phyloP scores from a whole-genome alignment of 2,113 vertebrate species.

The Notothenia coriiceps region DNA sequence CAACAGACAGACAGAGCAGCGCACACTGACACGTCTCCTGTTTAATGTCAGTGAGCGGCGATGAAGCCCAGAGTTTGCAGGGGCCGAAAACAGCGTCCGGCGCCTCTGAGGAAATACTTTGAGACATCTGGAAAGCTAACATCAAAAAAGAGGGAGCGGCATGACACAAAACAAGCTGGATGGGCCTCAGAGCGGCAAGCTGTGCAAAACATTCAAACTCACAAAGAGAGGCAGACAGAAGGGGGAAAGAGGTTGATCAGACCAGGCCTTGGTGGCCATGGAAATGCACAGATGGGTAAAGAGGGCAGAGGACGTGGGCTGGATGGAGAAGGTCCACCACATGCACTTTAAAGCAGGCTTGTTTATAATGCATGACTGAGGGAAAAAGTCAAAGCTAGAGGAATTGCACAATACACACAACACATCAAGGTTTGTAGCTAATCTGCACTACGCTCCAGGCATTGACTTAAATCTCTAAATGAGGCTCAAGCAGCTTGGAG shows the following conservation, averaged over 20 bases:
- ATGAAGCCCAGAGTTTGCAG: constrained; percentile 70
- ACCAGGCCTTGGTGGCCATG: constrained; percentile 61
- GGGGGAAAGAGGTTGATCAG: constrained; percentile 54
- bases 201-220: constrained; percentile 76
- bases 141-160: constrained; percentile 71
- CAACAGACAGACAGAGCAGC: constrained; percentile 61
- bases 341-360: constrained; percentile 54
- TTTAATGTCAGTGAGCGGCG: constrained; percentile 77
- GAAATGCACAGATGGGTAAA: constrained; percentile 57
- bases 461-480: constrained; percentile 56
- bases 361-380: constrained; percentile 59
- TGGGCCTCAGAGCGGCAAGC: constrained; percentile 75
- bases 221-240: constrained; percentile 56
- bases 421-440: constrained; percentile 9
- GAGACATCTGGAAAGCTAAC: constrained; percentile 82
- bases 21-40: constrained; percentile 68
- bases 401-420: constrained; percentile 25
- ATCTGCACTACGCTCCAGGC: constrained; percentile 8
- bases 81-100: constrained; percentile 61
- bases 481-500: constrained; percentile 50
- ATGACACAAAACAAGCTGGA: constrained; percentile 82
- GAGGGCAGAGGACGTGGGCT: constrained; percentile 45
- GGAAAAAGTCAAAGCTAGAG: constrained; percentile 24
- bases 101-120: constrained; percentile 75
- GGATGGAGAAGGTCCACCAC: constrained; percentile 47